Evolutionary conservation across 2,113 vertebrate species (phyloP).

Genomic region (Trematomus loennbergii): DNA sequence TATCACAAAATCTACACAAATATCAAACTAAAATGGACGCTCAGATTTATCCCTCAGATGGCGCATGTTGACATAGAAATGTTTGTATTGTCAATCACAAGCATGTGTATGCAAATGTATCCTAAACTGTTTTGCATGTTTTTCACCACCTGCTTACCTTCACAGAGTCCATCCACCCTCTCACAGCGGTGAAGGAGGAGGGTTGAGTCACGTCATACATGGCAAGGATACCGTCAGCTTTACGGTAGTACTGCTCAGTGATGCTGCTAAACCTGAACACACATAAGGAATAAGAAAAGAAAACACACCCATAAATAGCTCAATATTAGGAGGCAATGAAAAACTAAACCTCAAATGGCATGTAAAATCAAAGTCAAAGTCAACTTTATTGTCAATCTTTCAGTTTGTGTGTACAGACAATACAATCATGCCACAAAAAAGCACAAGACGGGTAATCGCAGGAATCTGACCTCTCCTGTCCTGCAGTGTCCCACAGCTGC

Average conservation of each 20-base stretch:
- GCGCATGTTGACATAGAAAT: neutral
- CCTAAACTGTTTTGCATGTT: constrained; percentile 48
- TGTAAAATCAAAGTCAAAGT: no score
- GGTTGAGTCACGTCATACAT: constrained; percentile 85
- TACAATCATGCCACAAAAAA: neutral
- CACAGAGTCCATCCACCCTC: constrained; percentile 85
- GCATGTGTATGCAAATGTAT: constrained; percentile 43
- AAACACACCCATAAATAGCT: neutral
- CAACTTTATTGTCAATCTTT: no score
- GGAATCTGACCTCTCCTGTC: constrained; percentile 87
- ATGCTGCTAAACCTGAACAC: constrained; percentile 86
- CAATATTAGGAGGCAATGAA: neutral
- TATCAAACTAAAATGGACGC: no score
- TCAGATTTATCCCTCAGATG: no score
- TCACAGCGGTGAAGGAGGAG: constrained; percentile 80
- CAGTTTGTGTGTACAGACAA: no score
- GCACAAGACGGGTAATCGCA: neutral
- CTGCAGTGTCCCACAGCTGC: constrained; percentile 90
- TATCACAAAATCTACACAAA: no score
- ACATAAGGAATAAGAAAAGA: neutral
- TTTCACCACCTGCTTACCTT: constrained; percentile 79
- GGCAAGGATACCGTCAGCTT: constrained; percentile 84
- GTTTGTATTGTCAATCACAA: neutral
- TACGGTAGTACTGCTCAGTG: constrained; percentile 88
- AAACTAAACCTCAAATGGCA: neutral